These are phyloP conservation scores for Amorpha juglandis DNA, from an alignment of 2,888 invertebrate species.

Conservation along the genomic window DNA sequence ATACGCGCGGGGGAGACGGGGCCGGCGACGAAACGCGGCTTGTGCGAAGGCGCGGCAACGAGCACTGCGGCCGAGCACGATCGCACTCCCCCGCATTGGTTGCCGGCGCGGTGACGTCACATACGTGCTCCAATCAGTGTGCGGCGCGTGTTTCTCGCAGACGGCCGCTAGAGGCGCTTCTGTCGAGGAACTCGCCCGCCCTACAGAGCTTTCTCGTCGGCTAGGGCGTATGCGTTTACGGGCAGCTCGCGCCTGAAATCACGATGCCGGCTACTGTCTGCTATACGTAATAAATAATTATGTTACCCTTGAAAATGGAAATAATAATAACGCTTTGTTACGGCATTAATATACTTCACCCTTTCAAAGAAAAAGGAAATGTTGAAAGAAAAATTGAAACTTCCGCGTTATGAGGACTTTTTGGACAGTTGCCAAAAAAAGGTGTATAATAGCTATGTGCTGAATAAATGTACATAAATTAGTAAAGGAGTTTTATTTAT, in stretches of 20 bases:
- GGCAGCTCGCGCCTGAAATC: slow-evolving; percentile 65
- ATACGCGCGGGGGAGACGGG: slow-evolving; percentile 73
- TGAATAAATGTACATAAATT: slow-evolving; percentile 7
- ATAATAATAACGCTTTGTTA: background rate
- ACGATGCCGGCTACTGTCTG: slow-evolving; percentile 50
- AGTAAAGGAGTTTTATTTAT: background rate
- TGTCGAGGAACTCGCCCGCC: slow-evolving; percentile 77
- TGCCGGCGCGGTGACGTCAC: slow-evolving; percentile 73
- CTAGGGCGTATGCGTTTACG: slow-evolving; percentile 79
- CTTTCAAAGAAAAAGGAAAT: slow-evolving; percentile 9
- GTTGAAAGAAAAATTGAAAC: background rate
- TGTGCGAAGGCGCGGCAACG: slow-evolving; percentile 80
- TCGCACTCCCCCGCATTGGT: slow-evolving; percentile 74
- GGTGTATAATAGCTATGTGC: slow-evolving; percentile 25
- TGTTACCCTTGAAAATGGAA: slow-evolving; percentile 26
- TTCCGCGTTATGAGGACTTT: slow-evolving; percentile 11
- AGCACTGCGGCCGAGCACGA: slow-evolving; percentile 79
- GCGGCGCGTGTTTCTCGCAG: slow-evolving; percentile 51
- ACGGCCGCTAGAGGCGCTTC: slow-evolving; percentile 66
- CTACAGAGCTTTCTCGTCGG: slow-evolving; percentile 79
- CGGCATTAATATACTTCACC: background rate
- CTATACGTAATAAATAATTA: slow-evolving; percentile 43
- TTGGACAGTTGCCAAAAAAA: slow-evolving; percentile 39
- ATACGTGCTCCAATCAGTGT: slow-evolving; percentile 62
- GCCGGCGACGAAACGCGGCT: slow-evolving; percentile 75